Percentiles rank a stretch among this genome's conserved stretches.
phyloP scores from a whole-genome alignment of 2,888 invertebrate genomes.

The Elaeidobius kamerunicus region DNA sequence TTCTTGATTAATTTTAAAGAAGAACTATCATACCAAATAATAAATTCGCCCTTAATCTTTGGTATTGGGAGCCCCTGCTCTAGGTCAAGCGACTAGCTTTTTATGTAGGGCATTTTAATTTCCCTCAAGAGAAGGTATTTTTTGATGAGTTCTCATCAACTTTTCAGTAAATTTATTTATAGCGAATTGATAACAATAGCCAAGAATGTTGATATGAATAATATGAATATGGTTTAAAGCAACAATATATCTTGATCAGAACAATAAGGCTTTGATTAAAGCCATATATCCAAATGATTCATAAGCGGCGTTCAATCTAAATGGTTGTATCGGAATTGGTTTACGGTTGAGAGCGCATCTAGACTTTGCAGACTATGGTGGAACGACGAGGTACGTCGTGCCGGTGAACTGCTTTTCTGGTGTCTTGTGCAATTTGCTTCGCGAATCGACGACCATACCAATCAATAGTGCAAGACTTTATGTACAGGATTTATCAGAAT shows the following conservation, averaged over 20 bases:
- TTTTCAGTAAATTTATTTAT: too few species aligned
- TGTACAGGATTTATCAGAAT: too few species aligned
- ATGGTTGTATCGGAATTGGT: conserved; percentile 30
- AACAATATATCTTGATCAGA: conserved; percentile 5
- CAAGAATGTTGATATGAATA: too few species aligned
- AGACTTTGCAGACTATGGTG: conserved; percentile 33
- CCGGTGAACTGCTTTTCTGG: conserved; percentile 29
- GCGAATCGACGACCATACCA: conserved; percentile 20
- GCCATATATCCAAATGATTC: conserved; percentile 30
- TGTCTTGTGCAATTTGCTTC: conserved; percentile 32
- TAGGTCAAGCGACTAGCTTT: too few species aligned
- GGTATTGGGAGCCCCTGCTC: too few species aligned
- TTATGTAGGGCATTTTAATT: too few species aligned
- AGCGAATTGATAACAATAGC: too few species aligned
- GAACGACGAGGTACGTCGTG: conserved; percentile 27
- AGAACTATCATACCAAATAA: too few species aligned
- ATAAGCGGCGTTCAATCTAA: conserved; percentile 23
- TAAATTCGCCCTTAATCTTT: too few species aligned
- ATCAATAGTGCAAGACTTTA: conserved; percentile 14
- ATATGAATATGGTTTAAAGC: conserved; percentile 13
- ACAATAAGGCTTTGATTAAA: conserved; percentile 19
- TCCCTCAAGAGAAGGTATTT: too few species aligned
- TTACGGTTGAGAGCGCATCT: conserved; percentile 38
- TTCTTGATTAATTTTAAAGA: too few species aligned
- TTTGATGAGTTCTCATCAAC: too few species aligned